phyloP scores from a whole-genome alignment of 2,888 invertebrate genomes.

The Neoascia interrupta region DNA sequence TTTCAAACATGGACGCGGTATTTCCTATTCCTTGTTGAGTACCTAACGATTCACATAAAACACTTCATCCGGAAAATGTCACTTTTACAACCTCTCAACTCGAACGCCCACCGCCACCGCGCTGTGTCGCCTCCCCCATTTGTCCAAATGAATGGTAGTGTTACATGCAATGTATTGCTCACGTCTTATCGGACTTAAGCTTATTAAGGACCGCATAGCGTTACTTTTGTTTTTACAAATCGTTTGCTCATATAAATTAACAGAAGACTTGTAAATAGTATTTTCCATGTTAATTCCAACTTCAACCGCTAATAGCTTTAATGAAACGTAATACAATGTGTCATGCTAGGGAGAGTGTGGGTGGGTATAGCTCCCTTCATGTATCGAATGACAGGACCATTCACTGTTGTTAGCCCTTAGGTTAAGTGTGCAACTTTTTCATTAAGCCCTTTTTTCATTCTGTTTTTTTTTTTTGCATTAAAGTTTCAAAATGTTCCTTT shows the following conservation, averaged over 20 bases:
- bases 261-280: not conserved
- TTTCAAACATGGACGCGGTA: too few species aligned
- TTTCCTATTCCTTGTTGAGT: too few species aligned
- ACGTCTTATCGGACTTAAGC: constrained; percentile 17
- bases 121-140: too few species aligned
- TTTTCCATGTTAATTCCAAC: not conserved
- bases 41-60: too few species aligned
- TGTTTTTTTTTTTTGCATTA: not conserved
- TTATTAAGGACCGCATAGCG: not conserved
- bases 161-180: constrained; percentile 16
- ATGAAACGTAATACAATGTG: not conserved
- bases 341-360: too few species aligned
- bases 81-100: not conserved
- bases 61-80: constrained; percentile 20
- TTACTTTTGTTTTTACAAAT: constrained; percentile 28
- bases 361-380: not conserved
- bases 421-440: not conserved
- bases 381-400: not conserved
- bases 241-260: constrained; percentile 20
- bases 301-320: constrained; percentile 4
- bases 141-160: too few species aligned
- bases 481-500: not conserved
- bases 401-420: not conserved
- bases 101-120: too few species aligned
- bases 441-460: not conserved